Base-by-base conservation (phyloP, 1,140 invertebrate species). In the Tetraneura akinire region DNA sequence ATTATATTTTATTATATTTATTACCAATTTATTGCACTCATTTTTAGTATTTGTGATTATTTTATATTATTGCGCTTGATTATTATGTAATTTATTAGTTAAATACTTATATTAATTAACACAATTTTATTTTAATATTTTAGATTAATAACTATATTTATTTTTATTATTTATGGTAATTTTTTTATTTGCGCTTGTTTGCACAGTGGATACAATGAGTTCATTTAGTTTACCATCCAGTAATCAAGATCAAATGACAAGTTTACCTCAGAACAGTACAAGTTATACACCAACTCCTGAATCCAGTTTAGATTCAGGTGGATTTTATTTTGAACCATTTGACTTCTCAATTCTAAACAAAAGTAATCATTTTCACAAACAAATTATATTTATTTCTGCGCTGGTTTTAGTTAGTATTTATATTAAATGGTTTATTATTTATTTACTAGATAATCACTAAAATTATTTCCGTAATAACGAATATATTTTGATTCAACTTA, bases 201-300 rank as follows among this genome's bases (percentile, higher is more conserved):
- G 53, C 76, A 73, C 53, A 80, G 47, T 57, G 81, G 83, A 84
- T 78, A 81, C 83, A 70, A 82, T 83, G 82, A 84, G 83, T 80
- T 82, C 82, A 42, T 80, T 83, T 80, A 83, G 83, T 62, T 80
- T 82, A 70, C 80, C 81, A 55, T 81, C 82, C 47, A 82, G 68
- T 71, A 53, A 55, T 16, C 80, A 71, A 71, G 68, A 80, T 57
- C 80, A 80, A 37, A 62, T 78, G 74, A 45, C 18, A 21, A 78
- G 55, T 78, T 62, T 78, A 60, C 37, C 53, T 57, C 74, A 62
- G 21, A 47, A 29, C 32, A 78, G 37, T 78, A 6, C 74, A 62
- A 78, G 74, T 78, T 62, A 78, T 78, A 47, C 49, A 51, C 53
- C 74, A 57, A 76, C 71, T 76, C 55, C 74, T 26, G 74, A 78